Evolutionary conservation across 2,113 vertebrate species (phyloP), one percentile per base, ranked within the genome.

Genomic region (Bos javanicus): DNA sequence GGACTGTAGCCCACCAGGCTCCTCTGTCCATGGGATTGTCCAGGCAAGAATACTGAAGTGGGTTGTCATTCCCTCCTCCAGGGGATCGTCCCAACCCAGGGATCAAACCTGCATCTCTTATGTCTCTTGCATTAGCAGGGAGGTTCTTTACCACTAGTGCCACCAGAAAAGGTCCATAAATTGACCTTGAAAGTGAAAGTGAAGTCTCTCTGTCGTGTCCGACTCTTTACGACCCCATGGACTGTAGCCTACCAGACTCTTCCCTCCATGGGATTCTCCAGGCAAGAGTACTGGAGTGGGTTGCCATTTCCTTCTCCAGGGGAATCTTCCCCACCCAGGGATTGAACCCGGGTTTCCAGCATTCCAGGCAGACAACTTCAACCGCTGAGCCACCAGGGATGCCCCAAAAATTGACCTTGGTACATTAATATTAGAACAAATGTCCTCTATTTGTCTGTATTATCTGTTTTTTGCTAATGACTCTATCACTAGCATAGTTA

Each of bases 41-140:
- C 67, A 23, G 21, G n/a, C 5, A 71, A 71, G 19, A 39, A 39
- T 23, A 71, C 10, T 39, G 67, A 39, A 39, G 67, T 71, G n/a
- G n/a, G 19, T 71, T 71, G n/a, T 71, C 67, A 23, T 39, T 71
- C n/a, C 19, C 10, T 71, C 67, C n/a, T 39, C 10, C n/a, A 71
- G 5, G n/a, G 33, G n/a, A 39, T 71, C 67, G 6, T 71, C 67
- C 19, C 67, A 71, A 71, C 10, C 19, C 67, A 71, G 19, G 19
- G 19, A 23, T 74, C 0, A 0, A 39, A 23, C 67, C 10, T 71
- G 19, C 39, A 10, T 39, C n/a, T 74, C n/a, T 74, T 39, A 13
- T 74, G 19, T 39, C 19, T 39, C 19, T 21, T 39, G 19, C n/a
- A 74, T 39, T 74, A 10, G n/a, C 67, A 36, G 67, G n/a, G 5